Conservation (phyloP, 2,888 invertebrate species). For the Tachystola acroxantha region DNA sequence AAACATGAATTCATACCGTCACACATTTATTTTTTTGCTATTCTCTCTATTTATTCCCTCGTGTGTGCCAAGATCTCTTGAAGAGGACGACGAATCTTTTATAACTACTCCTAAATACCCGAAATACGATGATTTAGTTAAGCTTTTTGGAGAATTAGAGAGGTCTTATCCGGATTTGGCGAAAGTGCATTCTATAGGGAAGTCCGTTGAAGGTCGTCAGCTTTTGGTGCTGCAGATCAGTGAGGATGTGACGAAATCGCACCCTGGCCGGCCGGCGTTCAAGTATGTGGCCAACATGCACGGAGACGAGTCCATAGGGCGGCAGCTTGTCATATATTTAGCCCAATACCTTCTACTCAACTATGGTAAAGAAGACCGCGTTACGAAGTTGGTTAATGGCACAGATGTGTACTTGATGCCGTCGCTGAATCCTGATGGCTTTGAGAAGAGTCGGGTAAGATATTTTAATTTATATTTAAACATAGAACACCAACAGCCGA, state of each 20-base stretch:
- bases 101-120: constrained; percentile 80
- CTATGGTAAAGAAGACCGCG: constrained; percentile 82
- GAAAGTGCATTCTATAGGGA: constrained; percentile 87
- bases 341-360: constrained; percentile 89
- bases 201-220: constrained; percentile 88
- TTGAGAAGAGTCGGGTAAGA: constrained; percentile 87
- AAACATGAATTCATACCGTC: constrained; percentile 40
- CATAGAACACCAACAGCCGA: no score
- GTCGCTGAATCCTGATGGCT: constrained; percentile 98
- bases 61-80: constrained; percentile 48
- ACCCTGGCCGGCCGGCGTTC: constrained; percentile 89
- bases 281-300: constrained; percentile 98
- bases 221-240: constrained; percentile 90
- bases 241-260: constrained; percentile 77
- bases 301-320: constrained; percentile 94
- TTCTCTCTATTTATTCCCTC: constrained; percentile 49
- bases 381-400: constrained; percentile 87
- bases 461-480: background rate
- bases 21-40: constrained; percentile 46
- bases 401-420: constrained; percentile 98
- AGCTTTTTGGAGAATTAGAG: constrained; percentile 80
- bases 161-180: constrained; percentile 81
- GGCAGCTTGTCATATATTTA: constrained; percentile 89
- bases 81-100: constrained; percentile 73
- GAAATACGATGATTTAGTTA: constrained; percentile 83